Evolutionary conservation across 1,140 invertebrate genomes (phyloP).

Genomic region (Nymphalis io): DNA sequence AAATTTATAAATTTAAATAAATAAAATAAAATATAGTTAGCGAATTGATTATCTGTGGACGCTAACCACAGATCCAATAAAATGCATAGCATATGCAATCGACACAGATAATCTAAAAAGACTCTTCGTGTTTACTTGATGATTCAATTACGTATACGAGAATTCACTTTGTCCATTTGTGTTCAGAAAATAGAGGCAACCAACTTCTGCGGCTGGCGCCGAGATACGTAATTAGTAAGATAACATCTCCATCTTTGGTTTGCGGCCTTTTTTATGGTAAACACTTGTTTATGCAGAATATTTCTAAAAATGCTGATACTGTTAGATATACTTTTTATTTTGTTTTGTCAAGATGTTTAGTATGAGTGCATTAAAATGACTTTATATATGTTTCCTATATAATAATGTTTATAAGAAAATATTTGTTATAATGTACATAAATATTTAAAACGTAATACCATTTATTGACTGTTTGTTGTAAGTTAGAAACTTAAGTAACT

Average conservation of each 20-base stretch:
- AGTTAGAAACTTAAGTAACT: too few relatives aligned
- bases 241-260: conserved; percentile 24
- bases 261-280: neutral
- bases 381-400: too few relatives aligned
- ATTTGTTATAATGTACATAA: too few relatives aligned
- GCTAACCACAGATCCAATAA: conserved; percentile 7
- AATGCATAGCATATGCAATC: conserved; percentile 8
- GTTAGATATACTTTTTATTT: neutral
- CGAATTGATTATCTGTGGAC: neutral
- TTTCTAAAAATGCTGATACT: neutral
- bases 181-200: conserved; percentile 19
- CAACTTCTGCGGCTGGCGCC: conserved; percentile 13
- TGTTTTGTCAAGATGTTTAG: neutral
- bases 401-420: too few relatives aligned
- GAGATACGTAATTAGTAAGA: conserved; percentile 15
- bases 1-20: neutral
- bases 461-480: too few relatives aligned
- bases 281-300: neutral
- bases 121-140: conserved; percentile 18
- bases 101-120: conserved; percentile 16
- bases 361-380: too few relatives aligned
- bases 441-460: too few relatives aligned
- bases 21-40: neutral
- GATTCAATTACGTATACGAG: conserved; percentile 18
- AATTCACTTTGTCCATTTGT: neutral